Evolutionary conservation across 1,140 invertebrate genomes (phyloP), one percentile per base, ranked within the genome.

Genomic region (Drosophila sp.): DNA sequence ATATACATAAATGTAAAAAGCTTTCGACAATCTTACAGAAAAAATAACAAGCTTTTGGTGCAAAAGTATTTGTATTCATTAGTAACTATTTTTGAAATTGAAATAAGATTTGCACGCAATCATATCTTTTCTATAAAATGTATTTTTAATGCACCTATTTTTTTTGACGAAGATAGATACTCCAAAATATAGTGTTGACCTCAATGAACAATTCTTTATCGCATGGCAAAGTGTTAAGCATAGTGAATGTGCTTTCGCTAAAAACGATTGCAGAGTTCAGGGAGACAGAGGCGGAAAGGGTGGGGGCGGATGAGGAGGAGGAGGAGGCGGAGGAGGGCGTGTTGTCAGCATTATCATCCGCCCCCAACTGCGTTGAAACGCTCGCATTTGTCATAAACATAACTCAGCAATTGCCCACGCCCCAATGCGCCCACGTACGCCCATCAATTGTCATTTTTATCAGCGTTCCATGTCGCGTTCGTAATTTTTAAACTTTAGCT

Each of bases 361-460:
- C 57, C 58, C 21, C 71, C 41, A 53, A 36, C 50, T 36, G 50
- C 27, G 57, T 51, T 63, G 51, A 11, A 34, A 48, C n/a, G 27
- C 43, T 61, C 50, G 53, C 41, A 72, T 89, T 87, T 79, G 72
- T 87, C 83, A 87, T 87, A 87, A 86, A 80, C 83, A 87, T 89
- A 87, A 87, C 82, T 87, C 78, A 79, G 83, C 82, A 87, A 89
- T 87, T 87, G 76, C 83, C 82, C 79, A 79, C 71, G 79, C 78
- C 67, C 74, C 77, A 69, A 76, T 78, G 71, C 80, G 82, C 83
- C 78, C 79, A 87, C 82, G 82, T 82, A 89, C 83, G 79, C 83
- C 82, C 83, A 87, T 89, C 83, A 87, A 87, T 87, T 87, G 83
- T 89, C 83, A 67, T 87, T 87, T 87, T 87, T 87, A 87, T 87